Evolutionary conservation across 2,113 vertebrate genomes (phyloP).

Genomic region (Oncorhynchus kisutch): DNA sequence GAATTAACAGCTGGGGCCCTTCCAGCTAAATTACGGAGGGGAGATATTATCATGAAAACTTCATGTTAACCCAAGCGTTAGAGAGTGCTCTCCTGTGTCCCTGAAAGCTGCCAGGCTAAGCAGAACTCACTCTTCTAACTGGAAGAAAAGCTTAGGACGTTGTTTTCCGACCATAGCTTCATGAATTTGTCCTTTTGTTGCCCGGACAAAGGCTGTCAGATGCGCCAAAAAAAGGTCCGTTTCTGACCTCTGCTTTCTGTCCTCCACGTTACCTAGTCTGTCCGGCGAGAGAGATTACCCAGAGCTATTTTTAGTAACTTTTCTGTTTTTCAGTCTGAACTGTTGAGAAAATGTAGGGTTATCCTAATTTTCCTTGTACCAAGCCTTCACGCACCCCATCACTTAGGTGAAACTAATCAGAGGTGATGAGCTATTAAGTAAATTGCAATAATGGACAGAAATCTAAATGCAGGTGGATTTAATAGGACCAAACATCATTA

Average conservation of each 20-base stretch:
- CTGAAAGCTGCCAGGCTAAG: constrained; percentile 20
- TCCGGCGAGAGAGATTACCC: not conserved
- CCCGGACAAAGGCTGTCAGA: not conserved
- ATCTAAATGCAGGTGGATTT: constrained; percentile 58
- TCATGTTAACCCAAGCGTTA: constrained; percentile 75
- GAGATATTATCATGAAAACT: constrained; percentile 68
- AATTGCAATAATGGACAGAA: constrained; percentile 63
- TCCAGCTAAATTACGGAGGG: constrained; percentile 69
- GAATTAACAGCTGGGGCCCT: constrained; percentile 79
- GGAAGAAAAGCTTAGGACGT: constrained; percentile 29
- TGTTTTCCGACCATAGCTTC: constrained; percentile 19
- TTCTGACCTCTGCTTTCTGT: constrained; percentile 24
- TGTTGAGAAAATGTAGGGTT: constrained; percentile 6
- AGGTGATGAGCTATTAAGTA: constrained; percentile 61
- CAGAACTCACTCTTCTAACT: constrained; percentile 21
- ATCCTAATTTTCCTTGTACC: constrained; percentile 31
- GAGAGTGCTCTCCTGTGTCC: constrained; percentile 45
- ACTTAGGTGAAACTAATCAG: constrained; percentile 51
- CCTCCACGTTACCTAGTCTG: not conserved
- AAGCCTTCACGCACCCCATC: constrained; percentile 38
- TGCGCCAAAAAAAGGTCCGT: constrained; percentile 1
- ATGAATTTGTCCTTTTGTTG: constrained; percentile 25
- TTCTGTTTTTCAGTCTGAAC: not conserved
- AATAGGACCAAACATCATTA: constrained; percentile 41
- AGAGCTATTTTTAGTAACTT: not conserved